phyloP scores from a whole-genome alignment of 23 tunicate genomes.

The Oikopleura dioica region DNA sequence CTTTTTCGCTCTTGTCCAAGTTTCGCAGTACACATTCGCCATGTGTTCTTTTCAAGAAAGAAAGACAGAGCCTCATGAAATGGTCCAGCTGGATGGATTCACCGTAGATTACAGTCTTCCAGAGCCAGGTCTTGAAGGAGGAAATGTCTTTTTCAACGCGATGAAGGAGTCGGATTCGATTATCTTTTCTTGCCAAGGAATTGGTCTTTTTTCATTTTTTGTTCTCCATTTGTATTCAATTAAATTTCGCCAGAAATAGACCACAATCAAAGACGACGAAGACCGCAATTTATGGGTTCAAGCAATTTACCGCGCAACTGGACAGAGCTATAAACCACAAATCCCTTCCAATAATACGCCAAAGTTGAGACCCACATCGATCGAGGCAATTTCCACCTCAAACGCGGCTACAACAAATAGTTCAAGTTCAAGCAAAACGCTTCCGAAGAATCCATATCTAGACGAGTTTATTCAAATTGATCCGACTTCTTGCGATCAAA shows the following conservation, averaged over 20 bases:
- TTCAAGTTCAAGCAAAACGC: slow-evolving; percentile 29
- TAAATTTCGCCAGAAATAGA: too few species aligned
- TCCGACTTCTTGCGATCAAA: slow-evolving; percentile 26
- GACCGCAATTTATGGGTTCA: slow-evolving; percentile 95
- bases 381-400: background rate
- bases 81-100: slow-evolving; percentile 95
- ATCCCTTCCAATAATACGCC: slow-evolving; percentile 73
- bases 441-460: slow-evolving; percentile 41
- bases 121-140: slow-evolving; percentile 74
- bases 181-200: slow-evolving; percentile 45
- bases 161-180: slow-evolving; percentile 83
- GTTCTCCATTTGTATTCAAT: background rate
- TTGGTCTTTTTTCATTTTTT: background rate
- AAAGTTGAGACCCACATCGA: slow-evolving; percentile 19
- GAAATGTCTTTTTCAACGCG: slow-evolving; percentile 80
- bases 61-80: slow-evolving; percentile 68
- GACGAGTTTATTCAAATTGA: slow-evolving; percentile 57
- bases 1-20: slow-evolving; percentile 78
- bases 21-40: slow-evolving; percentile 91
- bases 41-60: slow-evolving; percentile 96
- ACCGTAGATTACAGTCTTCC: slow-evolving; percentile 84
- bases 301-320: slow-evolving; percentile 98
- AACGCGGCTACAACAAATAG: background rate
- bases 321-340: slow-evolving; percentile 92
- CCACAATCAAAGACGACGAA: slow-evolving; percentile 11